Evolutionary conservation across 2,113 vertebrate species (phyloP).

Genomic region (Aldabrachelys gigantea): DNA sequence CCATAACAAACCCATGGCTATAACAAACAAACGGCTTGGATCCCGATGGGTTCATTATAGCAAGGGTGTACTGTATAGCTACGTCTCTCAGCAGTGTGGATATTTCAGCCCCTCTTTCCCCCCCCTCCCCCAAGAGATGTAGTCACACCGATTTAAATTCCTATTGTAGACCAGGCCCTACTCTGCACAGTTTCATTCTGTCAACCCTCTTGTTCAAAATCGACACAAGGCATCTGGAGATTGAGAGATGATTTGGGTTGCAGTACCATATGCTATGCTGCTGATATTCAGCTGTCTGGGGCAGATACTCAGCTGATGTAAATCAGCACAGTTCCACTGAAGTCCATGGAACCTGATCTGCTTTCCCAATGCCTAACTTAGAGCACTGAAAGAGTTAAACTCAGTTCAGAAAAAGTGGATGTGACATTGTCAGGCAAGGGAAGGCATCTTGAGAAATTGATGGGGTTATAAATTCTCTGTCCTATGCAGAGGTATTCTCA

Average conservation of each 20-base stretch:
- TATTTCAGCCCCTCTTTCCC: not conserved
- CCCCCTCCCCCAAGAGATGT: not conserved
- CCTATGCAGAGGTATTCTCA: not conserved
- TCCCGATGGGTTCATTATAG: not conserved
- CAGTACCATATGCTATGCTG: not conserved
- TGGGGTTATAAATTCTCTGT: not conserved
- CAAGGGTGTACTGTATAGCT: not conserved
- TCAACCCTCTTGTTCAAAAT: not conserved
- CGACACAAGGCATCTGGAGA: not conserved
- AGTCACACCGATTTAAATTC: not conserved
- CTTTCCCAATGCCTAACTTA: not conserved
- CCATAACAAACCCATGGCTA: no score
- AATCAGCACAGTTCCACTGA: not conserved
- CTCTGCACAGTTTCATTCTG: not conserved
- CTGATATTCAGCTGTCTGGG: not conserved
- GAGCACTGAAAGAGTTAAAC: not conserved
- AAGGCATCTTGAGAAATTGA: not conserved
- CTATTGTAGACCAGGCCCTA: not conserved
- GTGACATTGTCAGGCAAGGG: not conserved
- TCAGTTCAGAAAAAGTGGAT: not conserved
- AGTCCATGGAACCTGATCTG: not conserved
- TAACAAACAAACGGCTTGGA: no score
- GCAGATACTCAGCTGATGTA: not conserved
- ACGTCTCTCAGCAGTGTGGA: not conserved
- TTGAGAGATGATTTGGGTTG: not conserved